Percentiles rank a stretch among this genome's conserved stretches.
Conservation (phyloP, 2,113 vertebrate genomes). For the Typhlomys cinereus region DNA sequence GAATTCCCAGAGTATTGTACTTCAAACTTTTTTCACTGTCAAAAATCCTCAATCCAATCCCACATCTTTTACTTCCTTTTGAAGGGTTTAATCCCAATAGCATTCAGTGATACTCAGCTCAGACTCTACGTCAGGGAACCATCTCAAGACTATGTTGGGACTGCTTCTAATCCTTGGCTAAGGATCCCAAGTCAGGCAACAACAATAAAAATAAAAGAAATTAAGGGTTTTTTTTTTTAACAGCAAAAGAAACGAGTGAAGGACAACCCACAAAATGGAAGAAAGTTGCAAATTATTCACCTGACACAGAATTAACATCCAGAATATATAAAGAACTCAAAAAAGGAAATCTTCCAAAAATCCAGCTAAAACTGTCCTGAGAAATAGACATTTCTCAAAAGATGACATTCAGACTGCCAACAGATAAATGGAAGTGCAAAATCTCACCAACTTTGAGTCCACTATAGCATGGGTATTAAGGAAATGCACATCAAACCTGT, state of each 20-base stretch:
- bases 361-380: not conserved
- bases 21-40: not conserved
- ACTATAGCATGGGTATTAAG: not conserved
- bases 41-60: not conserved
- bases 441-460: not conserved
- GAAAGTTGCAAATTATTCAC: not conserved
- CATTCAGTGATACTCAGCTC: not conserved
- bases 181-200: not conserved
- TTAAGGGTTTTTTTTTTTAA: no score
- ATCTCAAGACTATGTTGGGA: not conserved
- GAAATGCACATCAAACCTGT: not conserved
- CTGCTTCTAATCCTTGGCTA: not conserved
- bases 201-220: not conserved
- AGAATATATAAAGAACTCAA: not conserved
- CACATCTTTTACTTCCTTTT: not conserved
- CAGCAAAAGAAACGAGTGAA: not conserved
- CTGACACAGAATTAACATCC: not conserved
- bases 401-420: not conserved
- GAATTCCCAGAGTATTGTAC: not conserved
- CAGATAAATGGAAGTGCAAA: not conserved
- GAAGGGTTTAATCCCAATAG: not conserved
- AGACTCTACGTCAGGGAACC: not conserved
- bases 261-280: not conserved
- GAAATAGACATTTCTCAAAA: not conserved
- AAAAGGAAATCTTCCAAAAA: not conserved